A percentile compares a stretch with the other conserved stretches of the same genome.
phyloP scores from a whole-genome alignment of 2,113 vertebrate species.

The Polypterus bichir region DNA sequence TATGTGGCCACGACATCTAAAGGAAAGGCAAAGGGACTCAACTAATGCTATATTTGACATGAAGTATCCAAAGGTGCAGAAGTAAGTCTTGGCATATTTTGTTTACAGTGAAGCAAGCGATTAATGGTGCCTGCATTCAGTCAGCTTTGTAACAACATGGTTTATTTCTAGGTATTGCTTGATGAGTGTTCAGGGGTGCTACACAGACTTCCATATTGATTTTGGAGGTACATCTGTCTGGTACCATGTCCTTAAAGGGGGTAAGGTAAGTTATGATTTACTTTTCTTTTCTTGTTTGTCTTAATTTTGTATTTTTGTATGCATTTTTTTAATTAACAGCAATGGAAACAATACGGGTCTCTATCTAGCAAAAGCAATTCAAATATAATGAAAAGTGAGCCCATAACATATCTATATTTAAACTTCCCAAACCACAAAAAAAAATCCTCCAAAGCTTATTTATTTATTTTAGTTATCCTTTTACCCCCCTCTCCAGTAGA shows the following conservation, averaged over 20 bases:
- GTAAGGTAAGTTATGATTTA: constrained; percentile 59
- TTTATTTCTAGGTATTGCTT: constrained; percentile 73
- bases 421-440: too few species aligned
- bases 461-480: too few species aligned
- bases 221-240: constrained; percentile 96
- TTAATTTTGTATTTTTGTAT: too few species aligned
- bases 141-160: constrained; percentile 4
- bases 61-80: constrained; percentile 98
- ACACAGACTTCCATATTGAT: constrained; percentile 96
- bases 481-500: too few species aligned
- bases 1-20: constrained; percentile 96
- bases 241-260: constrained; percentile 92
- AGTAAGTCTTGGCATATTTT: constrained; percentile 48
- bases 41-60: constrained; percentile 94
- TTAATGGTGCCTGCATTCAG: not conserved
- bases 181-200: constrained; percentile 96
- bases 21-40: constrained; percentile 90
- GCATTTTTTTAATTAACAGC: too few species aligned
- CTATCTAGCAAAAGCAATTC: too few species aligned
- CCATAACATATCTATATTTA: too few species aligned
- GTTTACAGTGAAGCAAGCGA: not conserved
- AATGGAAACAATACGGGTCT: too few species aligned
- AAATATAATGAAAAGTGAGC: too few species aligned
- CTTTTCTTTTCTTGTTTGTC: too few species aligned
- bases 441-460: too few species aligned